Conservation (phyloP, 2,797 vertebrate genomes). For the Chaetophractus vellerosus region DNA sequence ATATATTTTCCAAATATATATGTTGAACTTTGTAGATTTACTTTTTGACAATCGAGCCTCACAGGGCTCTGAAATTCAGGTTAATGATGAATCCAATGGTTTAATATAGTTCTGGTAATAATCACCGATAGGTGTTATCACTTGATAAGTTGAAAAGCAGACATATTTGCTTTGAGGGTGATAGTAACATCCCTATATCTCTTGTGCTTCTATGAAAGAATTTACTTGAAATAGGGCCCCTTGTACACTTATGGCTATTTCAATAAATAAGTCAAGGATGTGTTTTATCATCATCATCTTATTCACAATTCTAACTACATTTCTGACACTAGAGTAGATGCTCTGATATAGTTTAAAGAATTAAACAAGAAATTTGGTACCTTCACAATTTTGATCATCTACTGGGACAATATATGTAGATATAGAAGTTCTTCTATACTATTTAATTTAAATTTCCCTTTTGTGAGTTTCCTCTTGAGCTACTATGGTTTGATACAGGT, state of each 20-base stretch:
- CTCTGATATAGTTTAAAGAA: not conserved
- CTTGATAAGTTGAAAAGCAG: not conserved
- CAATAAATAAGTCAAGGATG: not conserved
- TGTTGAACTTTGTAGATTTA: slow-evolving; percentile 37
- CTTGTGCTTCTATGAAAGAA: not conserved
- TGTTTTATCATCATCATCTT: not conserved
- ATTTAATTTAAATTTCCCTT: not conserved
- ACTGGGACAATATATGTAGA: not conserved
- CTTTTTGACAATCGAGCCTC: slow-evolving; percentile 16
- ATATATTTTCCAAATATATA: not conserved
- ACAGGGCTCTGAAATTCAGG: not conserved
- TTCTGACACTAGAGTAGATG: slow-evolving; percentile 3
- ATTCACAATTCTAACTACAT: not conserved
- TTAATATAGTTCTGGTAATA: not conserved
- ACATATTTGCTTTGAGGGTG: not conserved
- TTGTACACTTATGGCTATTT: not conserved
- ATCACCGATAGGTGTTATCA: not conserved
- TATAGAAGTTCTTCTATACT: not conserved
- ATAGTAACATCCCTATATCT: no score
- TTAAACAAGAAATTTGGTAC: not conserved
- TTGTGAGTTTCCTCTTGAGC: not conserved
- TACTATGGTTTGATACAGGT: not conserved
- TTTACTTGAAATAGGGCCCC: not conserved
- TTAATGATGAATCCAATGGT: slow-evolving; percentile 11
- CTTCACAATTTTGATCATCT: not conserved